Conservation (phyloP, 2,797 vertebrate species). For the Acrocephalus scirpaceus region DNA sequence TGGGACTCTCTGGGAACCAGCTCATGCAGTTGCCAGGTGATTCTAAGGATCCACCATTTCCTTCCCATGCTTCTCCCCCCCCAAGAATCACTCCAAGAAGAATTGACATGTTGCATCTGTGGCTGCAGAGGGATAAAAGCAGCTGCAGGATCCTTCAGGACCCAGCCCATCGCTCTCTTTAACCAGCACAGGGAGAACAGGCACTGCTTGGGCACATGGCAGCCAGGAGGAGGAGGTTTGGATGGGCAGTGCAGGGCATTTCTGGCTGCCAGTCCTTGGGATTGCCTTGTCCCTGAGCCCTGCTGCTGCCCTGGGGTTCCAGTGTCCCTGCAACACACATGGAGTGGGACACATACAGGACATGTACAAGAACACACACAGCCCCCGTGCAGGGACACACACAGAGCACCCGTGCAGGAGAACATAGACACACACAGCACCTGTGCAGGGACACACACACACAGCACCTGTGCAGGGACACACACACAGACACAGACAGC, state of each 20-base stretch:
- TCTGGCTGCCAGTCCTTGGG: not conserved
- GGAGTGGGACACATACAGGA: not conserved
- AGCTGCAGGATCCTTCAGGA: not conserved
- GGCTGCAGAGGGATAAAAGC: not conserved
- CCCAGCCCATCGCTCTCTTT: not conserved
- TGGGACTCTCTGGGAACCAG: not conserved
- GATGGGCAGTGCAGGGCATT: not conserved
- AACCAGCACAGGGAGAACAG: not conserved
- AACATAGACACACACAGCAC: not conserved
- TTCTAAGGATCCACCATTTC: not conserved
- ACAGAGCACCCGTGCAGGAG: too few relatives aligned
- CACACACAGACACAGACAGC: not conserved
- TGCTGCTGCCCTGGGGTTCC: not conserved
- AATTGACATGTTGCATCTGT: fast-evolving
- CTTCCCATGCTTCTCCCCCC: not conserved
- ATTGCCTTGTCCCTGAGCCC: not conserved
- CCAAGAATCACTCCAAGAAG: not conserved
- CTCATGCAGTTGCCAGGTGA: not conserved
- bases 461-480: not conserved
- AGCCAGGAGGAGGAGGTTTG: not conserved
- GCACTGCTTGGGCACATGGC: not conserved
- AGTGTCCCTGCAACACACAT: not conserved
- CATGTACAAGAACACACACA: not conserved
- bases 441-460: not conserved
- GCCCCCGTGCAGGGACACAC: not conserved